Percentiles rank a stretch among this genome's conserved stretches.
Evolutionary conservation across 2,888 invertebrate genomes (phyloP).

Genomic region (Tachina grossa): DNA sequence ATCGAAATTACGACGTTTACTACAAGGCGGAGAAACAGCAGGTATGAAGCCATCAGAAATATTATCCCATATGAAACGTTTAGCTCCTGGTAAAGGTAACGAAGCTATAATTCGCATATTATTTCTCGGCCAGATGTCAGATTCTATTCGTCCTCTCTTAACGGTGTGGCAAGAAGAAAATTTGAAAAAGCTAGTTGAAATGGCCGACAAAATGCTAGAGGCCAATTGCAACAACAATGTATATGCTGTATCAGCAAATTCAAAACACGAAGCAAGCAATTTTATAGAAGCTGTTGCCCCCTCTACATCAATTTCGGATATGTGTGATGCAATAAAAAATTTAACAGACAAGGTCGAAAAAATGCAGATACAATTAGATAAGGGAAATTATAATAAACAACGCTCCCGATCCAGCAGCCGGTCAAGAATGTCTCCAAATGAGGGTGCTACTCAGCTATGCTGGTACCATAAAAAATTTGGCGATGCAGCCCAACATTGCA

Average conservation of each 20-base stretch:
- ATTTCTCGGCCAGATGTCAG: not conserved
- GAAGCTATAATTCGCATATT: slow-evolving; percentile 58
- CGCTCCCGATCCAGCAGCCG: slow-evolving; percentile 4
- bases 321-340: slow-evolving; percentile 11
- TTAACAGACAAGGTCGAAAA: slow-evolving; percentile 27
- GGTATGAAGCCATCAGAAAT: slow-evolving; percentile 64
- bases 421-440: not conserved
- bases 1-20: slow-evolving; percentile 61
- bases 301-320: not conserved
- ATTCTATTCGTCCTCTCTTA: slow-evolving; percentile 32
- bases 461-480: slow-evolving; percentile 58
- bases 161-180: slow-evolving; percentile 40
- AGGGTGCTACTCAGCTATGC: slow-evolving; percentile 22
- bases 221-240: slow-evolving; percentile 29
- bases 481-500: slow-evolving; percentile 49
- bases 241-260: slow-evolving; percentile 9
- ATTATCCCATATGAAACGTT: slow-evolving; percentile 59
- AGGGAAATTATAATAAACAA: not conserved
- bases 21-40: slow-evolving; percentile 41
- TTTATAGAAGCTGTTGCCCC: slow-evolving; percentile 4
- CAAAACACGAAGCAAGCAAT: not conserved
- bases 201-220: slow-evolving; percentile 63
- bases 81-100: slow-evolving; percentile 64
- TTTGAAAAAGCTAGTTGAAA: slow-evolving; percentile 59
- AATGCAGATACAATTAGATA: slow-evolving; percentile 1